Evolutionary conservation across 2,797 vertebrate species (phyloP).

Genomic region (Myiotriccus ornatus): DNA sequence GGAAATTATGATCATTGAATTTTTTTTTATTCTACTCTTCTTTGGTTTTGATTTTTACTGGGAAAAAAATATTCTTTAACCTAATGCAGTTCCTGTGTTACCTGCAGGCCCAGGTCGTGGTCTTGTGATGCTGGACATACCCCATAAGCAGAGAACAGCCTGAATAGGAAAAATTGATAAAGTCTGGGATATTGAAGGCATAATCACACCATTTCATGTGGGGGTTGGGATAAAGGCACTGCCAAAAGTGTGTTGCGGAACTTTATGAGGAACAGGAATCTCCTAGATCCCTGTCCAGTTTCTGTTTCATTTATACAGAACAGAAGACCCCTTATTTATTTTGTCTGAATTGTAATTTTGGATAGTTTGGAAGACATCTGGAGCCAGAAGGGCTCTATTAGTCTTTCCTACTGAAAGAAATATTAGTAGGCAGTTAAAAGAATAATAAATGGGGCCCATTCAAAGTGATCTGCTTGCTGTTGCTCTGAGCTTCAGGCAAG

Average conservation of each 20-base stretch:
- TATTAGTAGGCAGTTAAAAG: slow-evolving; percentile 41
- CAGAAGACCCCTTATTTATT: background rate
- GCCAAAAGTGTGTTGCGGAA: background rate
- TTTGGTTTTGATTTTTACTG: background rate
- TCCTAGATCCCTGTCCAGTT: background rate
- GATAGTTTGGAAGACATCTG: background rate
- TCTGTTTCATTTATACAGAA: background rate
- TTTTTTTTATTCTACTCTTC: background rate
- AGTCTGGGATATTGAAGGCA: background rate
- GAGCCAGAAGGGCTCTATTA: background rate
- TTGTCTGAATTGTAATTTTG: background rate
- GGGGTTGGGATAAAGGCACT: background rate
- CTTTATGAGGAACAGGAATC: background rate
- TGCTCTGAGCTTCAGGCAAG: background rate
- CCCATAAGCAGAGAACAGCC: background rate
- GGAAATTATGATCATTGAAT: background rate
- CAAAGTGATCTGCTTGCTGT: background rate
- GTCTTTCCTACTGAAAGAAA: slow-evolving; percentile 2
- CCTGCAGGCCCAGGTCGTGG: background rate
- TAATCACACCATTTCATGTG: background rate
- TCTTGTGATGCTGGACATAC: background rate
- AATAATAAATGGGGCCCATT: slow-evolving; percentile 18
- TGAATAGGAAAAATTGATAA: background rate
- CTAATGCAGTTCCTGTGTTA: background rate
- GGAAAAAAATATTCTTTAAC: fast-evolving